These are phyloP conservation scores for Eurytoma californica DNA, from an alignment of 2,888 invertebrate genomes.

Conservation along the genomic window DNA sequence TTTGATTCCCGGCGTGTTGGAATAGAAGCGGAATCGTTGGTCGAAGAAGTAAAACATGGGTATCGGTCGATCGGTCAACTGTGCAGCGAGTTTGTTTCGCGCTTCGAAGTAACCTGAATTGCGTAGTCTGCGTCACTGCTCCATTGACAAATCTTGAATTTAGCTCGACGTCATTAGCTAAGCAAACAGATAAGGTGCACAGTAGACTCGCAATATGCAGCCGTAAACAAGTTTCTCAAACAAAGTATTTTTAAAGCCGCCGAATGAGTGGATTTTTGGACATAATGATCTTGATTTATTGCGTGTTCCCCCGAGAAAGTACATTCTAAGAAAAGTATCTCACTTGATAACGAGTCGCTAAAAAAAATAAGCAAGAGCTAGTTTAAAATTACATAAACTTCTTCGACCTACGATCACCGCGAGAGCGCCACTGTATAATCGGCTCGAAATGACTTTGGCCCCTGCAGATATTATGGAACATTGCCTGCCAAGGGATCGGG, in stretches of 20 bases:
- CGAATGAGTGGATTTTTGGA: no score
- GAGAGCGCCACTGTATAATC: slow-evolving; percentile 12
- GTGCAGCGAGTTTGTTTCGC: no score
- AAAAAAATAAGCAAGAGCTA: background rate
- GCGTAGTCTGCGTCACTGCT: no score
- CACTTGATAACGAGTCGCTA: background rate
- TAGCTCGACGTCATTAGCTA: no score
- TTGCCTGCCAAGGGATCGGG: slow-evolving; percentile 67
- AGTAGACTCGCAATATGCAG: no score
- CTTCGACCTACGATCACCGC: slow-evolving; percentile 38
- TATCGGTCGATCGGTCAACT: background rate
- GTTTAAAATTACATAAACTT: background rate
- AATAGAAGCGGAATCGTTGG: slow-evolving; percentile 13
- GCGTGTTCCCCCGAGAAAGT: no score
- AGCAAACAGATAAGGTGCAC: no score
- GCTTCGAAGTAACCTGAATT: no score
- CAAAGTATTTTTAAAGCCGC: no score
- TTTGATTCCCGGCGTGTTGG: background rate
- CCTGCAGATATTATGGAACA: slow-evolving; percentile 69
- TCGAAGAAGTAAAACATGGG: slow-evolving; percentile 17
- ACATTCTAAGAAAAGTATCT: background rate
- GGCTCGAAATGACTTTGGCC: slow-evolving; percentile 32
- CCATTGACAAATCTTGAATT: no score
- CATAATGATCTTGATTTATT: no score
- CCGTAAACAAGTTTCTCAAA: no score